Conservation (phyloP, 2,797 vertebrate species). For the Threskiornis aethiopicus region DNA sequence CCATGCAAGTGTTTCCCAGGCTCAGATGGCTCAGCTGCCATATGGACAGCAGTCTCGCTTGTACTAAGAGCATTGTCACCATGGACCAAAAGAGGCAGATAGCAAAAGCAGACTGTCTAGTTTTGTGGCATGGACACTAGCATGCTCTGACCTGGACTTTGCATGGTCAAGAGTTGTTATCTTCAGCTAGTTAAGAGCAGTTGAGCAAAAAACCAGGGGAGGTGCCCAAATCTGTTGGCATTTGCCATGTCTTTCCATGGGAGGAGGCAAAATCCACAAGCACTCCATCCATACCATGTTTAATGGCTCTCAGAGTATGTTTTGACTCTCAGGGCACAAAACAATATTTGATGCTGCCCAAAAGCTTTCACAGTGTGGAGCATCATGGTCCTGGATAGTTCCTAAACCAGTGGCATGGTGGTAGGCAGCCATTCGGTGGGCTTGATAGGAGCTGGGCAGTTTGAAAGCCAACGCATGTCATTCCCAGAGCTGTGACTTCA, state of each 20-base stretch:
- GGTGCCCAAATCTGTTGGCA: background rate
- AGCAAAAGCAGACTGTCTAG: background rate
- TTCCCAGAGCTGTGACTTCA: background rate
- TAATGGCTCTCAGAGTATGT: background rate
- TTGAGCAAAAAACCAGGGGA: background rate
- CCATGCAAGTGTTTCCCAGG: background rate
- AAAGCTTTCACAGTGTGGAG: background rate
- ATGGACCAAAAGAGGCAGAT: background rate
- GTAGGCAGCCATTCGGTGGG: accelerated
- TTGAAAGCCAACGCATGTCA: background rate
- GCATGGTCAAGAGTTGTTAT: background rate
- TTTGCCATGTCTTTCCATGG: background rate
- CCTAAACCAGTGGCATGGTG: background rate
- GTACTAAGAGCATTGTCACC: accelerated
- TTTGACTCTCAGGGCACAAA: background rate
- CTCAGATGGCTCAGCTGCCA: background rate
- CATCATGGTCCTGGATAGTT: background rate
- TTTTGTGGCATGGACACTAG: background rate
- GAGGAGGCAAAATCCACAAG: background rate
- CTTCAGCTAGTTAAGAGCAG: background rate
- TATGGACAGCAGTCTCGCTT: accelerated
- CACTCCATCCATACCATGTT: background rate
- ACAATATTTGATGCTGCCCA: background rate
- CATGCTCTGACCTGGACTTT: background rate
- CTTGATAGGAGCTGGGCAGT: background rate